phyloP scores from a whole-genome alignment of 2,888 invertebrate genomes.

The Dryadula phaetusa region DNA sequence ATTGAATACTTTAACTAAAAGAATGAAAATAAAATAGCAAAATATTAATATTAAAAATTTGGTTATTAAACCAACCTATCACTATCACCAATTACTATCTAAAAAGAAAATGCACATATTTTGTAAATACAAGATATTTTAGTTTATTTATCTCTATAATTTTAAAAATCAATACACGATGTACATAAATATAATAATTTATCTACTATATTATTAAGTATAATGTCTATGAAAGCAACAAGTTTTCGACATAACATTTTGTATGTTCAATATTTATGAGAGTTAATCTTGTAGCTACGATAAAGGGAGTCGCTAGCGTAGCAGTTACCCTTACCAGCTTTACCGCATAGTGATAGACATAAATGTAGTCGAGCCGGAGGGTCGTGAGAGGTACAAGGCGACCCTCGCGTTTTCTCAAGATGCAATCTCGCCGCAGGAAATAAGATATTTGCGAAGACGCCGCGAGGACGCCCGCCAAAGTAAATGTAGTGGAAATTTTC shows the following conservation, averaged over 20 bases:
- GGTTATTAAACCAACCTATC: too few relatives aligned
- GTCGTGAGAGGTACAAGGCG: slow-evolving; percentile 75
- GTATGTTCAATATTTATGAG: slow-evolving; percentile 13
- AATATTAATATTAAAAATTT: too few relatives aligned
- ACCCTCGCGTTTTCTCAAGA: slow-evolving; percentile 84
- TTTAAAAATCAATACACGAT: not conserved
- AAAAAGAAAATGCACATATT: too few relatives aligned
- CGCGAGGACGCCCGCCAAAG: slow-evolving; percentile 81
- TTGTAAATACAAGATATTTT: too few relatives aligned
- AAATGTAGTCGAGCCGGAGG: slow-evolving; percentile 52
- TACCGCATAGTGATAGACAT: slow-evolving; percentile 47
- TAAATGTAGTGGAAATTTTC: slow-evolving; percentile 86
- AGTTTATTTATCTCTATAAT: too few relatives aligned
- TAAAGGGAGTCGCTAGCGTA: slow-evolving; percentile 21
- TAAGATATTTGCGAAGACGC: slow-evolving; percentile 85
- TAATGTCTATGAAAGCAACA: not conserved
- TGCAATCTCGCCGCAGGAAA: slow-evolving; percentile 85
- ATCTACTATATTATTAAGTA: not conserved
- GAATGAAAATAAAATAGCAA: too few relatives aligned
- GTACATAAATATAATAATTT: too few relatives aligned
- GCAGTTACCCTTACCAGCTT: slow-evolving; percentile 29
- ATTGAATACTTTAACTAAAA: too few relatives aligned
- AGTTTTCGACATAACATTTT: not conserved
- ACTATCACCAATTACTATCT: too few relatives aligned
- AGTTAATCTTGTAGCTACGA: not conserved